Evolutionary conservation across 2,888 invertebrate genomes (phyloP), one percentile per base, ranked within the genome.

Genomic region (Carcina quercana): DNA sequence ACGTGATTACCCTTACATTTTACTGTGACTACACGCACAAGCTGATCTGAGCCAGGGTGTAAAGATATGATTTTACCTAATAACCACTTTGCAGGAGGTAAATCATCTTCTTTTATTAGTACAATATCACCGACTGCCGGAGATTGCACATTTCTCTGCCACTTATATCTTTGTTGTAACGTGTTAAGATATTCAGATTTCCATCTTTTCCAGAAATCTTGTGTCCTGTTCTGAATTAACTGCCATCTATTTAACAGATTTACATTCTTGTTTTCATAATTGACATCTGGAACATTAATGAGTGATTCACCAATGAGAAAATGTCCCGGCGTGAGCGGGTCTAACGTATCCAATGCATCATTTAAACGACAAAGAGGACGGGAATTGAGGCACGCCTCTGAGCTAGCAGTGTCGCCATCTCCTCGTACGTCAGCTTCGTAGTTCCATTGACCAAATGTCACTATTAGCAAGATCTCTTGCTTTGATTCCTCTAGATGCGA

Each of bases 291-390:
- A 11, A 44, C 19, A 5, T 8, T 30, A 13, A 43, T 13, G 8
- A 47, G 19, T 0, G 47, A 40, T 21, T 47, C 46, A 2, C 50
- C 46, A 2, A 47, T 25, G 6, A 50, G 19, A 32, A 49, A 45
- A 31, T 45, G 43, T 6, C 39, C 41, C 5, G 45, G 42, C 17
- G 45, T 43, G n/a, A 42, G 22, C 5, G 42, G 45, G 3, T 39
- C 13, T 14, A 35, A 34, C 28, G 46, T 43, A 11, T 37, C 19
- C 5, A 38, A 28, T 7, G 37, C 13, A 10, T 43, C 34, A 32
- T 33, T 33, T 6, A 44, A 12, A 4, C 14, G 1, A 11, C 33
- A 13, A 10, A 47, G 13, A 2, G 44, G 47, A 1, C 45, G 35
- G 1, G 38, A 49, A 35, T 49, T 47, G 1, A 49, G 15, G 15